Conservation (phyloP, 2,113 vertebrate genomes). For the Gambusia holbrooki region DNA sequence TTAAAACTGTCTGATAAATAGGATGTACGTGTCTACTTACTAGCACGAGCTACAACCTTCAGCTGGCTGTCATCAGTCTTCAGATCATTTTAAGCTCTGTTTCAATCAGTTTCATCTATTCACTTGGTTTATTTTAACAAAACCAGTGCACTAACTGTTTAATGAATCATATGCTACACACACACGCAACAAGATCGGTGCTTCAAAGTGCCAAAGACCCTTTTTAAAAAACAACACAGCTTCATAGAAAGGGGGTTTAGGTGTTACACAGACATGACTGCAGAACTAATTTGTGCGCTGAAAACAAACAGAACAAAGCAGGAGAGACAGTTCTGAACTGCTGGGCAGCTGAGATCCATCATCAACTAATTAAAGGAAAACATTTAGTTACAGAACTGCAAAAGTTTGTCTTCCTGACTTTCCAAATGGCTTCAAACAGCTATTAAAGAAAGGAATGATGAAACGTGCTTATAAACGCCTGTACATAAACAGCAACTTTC, state of each 20-base stretch:
- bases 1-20: neutral
- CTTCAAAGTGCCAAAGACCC: neutral
- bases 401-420: neutral
- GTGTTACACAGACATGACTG: neutral
- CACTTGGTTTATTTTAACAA: neutral
- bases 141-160: neutral
- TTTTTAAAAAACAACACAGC: neutral
- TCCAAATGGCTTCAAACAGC: neutral
- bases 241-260: neutral
- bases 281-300: neutral
- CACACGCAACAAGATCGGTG: neutral
- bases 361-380: neutral
- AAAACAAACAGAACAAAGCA: neutral
- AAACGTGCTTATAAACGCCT: neutral
- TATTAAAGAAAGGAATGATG: neutral
- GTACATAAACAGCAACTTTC: neutral
- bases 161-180: neutral
- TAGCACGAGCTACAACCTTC: neutral
- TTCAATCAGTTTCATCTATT: neutral
- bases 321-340: neutral
- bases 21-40: neutral
- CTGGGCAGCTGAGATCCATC: neutral
- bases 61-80: neutral
- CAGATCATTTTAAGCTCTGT: neutral
- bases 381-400: neutral